phyloP scores from a whole-genome alignment of 1,140 invertebrate genomes.

The Conus betulinus region DNA sequence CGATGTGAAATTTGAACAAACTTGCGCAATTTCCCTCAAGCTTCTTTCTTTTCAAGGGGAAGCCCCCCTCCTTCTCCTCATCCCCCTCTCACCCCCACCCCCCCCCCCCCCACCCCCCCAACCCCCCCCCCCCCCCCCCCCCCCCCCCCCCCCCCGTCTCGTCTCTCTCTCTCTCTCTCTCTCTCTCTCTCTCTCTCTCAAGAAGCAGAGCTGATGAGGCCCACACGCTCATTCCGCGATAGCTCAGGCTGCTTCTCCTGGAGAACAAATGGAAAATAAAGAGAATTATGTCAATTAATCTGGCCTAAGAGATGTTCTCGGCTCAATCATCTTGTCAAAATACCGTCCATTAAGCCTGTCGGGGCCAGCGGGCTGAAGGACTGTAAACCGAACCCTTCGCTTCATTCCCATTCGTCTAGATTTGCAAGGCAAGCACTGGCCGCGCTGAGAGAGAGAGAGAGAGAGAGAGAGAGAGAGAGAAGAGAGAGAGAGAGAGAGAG shows the following conservation, averaged over 20 bases:
- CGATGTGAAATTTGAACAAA: constrained; percentile 17
- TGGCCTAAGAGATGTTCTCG: constrained; percentile 29
- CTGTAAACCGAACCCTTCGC: constrained; percentile 15
- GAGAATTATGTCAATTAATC: constrained; percentile 30
- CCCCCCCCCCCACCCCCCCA: no score
- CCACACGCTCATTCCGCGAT: neutral
- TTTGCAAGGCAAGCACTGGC: constrained; percentile 17
- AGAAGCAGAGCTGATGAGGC: neutral
- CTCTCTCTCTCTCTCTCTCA: no score
- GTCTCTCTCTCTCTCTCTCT: no score
- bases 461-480: neutral
- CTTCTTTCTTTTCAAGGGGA: neutral
- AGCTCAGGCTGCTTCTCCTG: neutral
- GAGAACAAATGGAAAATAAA: constrained; percentile 29
- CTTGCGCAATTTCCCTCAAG: constrained; percentile 21
- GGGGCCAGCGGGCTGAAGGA: neutral
- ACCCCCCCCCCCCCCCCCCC: no score
- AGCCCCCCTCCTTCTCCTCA: no score
- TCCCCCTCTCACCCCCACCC: no score
- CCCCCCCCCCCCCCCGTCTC: no score
- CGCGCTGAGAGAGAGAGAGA: neutral
- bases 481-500: neutral
- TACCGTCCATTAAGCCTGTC: constrained; percentile 26
- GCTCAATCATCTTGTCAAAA: constrained; percentile 35
- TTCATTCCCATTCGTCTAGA: constrained; percentile 30